These are phyloP conservation scores for Spea bombifrons DNA, from an alignment of 2,113 vertebrate genomes.

Conservation along the genomic window DNA sequence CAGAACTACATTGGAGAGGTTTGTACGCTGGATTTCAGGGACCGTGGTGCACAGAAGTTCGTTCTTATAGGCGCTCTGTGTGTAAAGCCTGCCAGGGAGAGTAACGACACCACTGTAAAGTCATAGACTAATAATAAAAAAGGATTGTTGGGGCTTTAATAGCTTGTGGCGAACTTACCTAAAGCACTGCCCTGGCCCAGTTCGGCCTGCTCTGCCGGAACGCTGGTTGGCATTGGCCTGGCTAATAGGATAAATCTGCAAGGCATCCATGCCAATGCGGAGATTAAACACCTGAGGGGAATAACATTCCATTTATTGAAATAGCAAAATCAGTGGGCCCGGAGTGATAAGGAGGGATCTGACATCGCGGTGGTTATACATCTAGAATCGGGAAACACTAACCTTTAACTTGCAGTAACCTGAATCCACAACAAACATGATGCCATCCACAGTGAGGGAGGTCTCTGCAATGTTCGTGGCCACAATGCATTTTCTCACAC, in stretches of 20 bases:
- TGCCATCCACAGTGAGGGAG: conserved; percentile 94
- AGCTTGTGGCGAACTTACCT: conserved; percentile 65
- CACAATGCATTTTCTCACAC: conserved; percentile 95
- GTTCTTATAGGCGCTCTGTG: conserved; percentile 95
- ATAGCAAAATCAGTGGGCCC: too few relatives aligned
- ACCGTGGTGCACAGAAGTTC: conserved; percentile 95
- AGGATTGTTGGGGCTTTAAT: background rate
- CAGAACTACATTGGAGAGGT: conserved; percentile 93
- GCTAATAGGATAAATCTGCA: conserved; percentile 98
- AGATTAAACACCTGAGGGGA: conserved; percentile 89
- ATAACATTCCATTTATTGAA: background rate
- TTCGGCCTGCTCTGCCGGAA: conserved; percentile 91
- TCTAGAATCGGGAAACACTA: background rate
- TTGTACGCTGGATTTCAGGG: conserved; percentile 96
- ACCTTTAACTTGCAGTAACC: conserved; percentile 98
- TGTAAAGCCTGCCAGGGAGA: conserved; percentile 79
- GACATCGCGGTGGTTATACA: background rate
- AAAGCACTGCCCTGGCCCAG: conserved; percentile 98
- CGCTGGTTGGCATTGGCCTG: conserved; percentile 97
- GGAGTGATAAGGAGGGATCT: too few relatives aligned
- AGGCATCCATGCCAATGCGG: conserved; percentile 96
- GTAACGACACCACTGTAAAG: background rate
- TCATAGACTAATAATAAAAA: too few relatives aligned
- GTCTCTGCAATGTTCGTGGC: conserved; percentile 98
- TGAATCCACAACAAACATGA: conserved; percentile 98